Evolutionary conservation across 2,888 invertebrate species (phyloP).

Genomic region (Pollenia amentaria): DNA sequence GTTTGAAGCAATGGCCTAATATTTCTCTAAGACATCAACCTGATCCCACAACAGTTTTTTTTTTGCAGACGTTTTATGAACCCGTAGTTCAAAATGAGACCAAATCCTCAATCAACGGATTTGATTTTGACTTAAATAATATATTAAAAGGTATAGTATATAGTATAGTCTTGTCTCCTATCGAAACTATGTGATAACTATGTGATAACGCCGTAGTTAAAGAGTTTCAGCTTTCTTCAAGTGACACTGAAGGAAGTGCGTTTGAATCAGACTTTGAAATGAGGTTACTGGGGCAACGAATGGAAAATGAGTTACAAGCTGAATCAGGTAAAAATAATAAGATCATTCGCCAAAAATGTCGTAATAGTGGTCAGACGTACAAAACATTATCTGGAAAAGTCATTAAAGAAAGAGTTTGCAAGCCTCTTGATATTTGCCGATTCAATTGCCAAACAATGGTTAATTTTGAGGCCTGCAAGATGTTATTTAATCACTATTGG

Average conservation of each 20-base stretch:
- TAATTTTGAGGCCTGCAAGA: conserved; percentile 25
- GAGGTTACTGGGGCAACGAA: conserved; percentile 53
- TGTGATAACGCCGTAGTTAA: conserved; percentile 21
- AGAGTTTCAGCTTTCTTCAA: conserved; percentile 9
- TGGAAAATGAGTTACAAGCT: conserved; percentile 57
- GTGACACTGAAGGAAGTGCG: conserved; percentile 44
- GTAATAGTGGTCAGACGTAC: conserved; percentile 44
- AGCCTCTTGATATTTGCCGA: conserved; percentile 37
- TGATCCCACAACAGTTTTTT: conserved; percentile 45
- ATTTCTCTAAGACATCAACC: conserved; percentile 52
- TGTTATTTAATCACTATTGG: background rate
- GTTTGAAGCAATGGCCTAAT: conserved; percentile 50
- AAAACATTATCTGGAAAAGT: conserved; percentile 21
- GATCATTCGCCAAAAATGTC: conserved; percentile 47
- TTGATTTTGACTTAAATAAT: conserved; percentile 45
- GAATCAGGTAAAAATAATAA: conserved; percentile 49
- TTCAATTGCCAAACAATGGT: conserved; percentile 35
- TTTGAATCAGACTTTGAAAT: conserved; percentile 54
- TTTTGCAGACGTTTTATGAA: conserved; percentile 53
- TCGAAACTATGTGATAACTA: conserved; percentile 49
- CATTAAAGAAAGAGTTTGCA: conserved; percentile 29
- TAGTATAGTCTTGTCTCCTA: conserved; percentile 50
- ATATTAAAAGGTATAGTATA: conserved; percentile 47
- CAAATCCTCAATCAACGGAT: conserved; percentile 44
- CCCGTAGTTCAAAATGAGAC: conserved; percentile 48